phyloP scores from a whole-genome alignment of 1,140 invertebrate genomes.

The Pinna nobilis region DNA sequence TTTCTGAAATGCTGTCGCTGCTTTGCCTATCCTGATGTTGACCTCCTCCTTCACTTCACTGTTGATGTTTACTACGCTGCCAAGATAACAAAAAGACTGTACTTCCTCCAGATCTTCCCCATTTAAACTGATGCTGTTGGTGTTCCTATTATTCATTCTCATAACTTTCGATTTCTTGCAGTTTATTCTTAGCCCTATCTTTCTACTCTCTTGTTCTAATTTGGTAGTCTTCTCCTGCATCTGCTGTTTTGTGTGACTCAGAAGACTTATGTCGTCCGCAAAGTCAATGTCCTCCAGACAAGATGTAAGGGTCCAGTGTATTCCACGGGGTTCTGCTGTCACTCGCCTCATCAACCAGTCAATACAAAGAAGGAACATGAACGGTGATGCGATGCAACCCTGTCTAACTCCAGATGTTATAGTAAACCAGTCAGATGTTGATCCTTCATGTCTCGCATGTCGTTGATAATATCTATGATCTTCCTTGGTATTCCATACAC shows the following conservation, averaged over 20 bases:
- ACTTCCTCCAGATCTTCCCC: background rate
- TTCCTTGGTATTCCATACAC: constrained; percentile 49
- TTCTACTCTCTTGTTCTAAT: background rate
- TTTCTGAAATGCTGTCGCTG: constrained; percentile 5
- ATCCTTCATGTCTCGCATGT: background rate
- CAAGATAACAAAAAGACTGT: background rate
- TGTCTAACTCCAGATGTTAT: background rate
- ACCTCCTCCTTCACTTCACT: constrained; percentile 7
- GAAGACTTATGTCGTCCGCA: constrained; percentile 18
- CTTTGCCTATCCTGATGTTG: constrained; percentile 15
- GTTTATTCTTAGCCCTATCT: background rate
- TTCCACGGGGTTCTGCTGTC: constrained; percentile 18
- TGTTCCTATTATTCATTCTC: constrained; percentile 10
- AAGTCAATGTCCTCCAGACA: background rate
- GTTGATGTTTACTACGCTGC: constrained; percentile 7
- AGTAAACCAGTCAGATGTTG: constrained; percentile 17
- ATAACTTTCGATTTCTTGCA: background rate
- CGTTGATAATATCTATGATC: constrained; percentile 37
- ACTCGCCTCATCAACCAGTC: constrained; percentile 15
- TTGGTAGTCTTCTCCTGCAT: constrained; percentile 11
- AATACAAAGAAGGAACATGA: constrained; percentile 5
- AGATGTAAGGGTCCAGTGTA: constrained; percentile 10
- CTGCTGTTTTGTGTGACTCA: constrained; percentile 18
- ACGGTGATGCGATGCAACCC: constrained; percentile 4
- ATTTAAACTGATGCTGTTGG: background rate